Conservation (phyloP, 2,113 vertebrate species). For the Anser brachyrhynchus region DNA sequence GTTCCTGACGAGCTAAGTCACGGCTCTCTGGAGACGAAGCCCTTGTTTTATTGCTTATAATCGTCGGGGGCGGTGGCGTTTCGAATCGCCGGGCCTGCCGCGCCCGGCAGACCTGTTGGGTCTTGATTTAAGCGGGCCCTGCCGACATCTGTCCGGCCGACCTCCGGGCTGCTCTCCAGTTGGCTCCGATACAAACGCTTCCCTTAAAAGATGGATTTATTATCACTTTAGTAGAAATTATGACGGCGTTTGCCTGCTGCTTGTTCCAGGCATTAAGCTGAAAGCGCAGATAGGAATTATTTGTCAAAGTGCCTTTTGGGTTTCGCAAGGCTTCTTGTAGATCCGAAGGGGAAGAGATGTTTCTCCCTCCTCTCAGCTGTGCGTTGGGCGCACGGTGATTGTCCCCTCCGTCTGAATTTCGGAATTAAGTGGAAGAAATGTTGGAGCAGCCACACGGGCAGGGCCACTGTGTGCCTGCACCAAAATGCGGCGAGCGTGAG, state of each 20-base stretch:
- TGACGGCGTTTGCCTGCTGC: neutral
- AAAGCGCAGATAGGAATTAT: conserved; percentile 1
- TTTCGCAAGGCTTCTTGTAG: neutral
- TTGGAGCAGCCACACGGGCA: neutral
- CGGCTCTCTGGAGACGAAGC: neutral
- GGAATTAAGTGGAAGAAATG: neutral
- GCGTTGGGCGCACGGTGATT: neutral
- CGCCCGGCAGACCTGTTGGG: neutral
- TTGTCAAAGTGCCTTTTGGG: neutral
- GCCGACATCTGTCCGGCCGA: conserved; percentile 7
- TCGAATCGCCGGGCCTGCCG: neutral
- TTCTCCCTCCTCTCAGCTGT: neutral
- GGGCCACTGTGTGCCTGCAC: neutral
- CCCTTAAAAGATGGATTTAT: conserved; percentile 45
- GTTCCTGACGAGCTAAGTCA: neutral
- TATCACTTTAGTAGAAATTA: conserved; percentile 25
- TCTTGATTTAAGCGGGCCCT: neutral
- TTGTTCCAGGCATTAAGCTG: neutral
- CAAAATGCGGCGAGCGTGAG: neutral
- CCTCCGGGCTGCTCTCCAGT: conserved; percentile 28
- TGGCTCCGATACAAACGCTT: neutral
- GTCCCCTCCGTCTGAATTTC: neutral
- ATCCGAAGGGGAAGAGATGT: neutral
- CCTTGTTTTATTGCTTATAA: neutral
- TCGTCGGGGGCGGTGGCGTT: neutral